A percentile compares a stretch with the other conserved stretches of the same genome.
These are phyloP conservation scores for Wasmannia auropunctata DNA, from an alignment of 1,140 invertebrate genomes.

Conservation along the genomic window DNA sequence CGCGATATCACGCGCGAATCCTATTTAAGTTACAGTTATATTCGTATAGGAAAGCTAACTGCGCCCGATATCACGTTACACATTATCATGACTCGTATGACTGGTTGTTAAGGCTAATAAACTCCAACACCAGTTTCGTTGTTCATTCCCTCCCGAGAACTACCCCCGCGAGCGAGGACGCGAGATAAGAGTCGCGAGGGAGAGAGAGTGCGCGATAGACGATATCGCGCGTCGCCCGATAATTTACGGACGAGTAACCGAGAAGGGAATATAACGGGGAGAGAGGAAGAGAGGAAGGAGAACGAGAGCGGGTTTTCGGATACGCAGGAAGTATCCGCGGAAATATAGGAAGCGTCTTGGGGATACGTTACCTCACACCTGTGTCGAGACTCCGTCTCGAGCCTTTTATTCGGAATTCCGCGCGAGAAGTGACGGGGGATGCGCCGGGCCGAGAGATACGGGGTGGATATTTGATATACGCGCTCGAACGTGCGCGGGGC, in stretches of 20 bases:
- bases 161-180: constrained; percentile 46
- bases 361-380: constrained; percentile 51
- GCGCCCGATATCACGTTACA: constrained; percentile 27
- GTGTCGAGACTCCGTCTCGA: not conserved
- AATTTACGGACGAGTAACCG: constrained; percentile 59
- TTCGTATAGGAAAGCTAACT: not conserved
- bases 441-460: not conserved
- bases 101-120: constrained; percentile 39
- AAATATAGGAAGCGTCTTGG: constrained; percentile 65
- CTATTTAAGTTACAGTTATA: constrained; percentile 1
- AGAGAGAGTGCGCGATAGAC: constrained; percentile 2
- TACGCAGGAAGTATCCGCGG: constrained; percentile 50
- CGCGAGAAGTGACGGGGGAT: not conserved
- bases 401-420: constrained; percentile 60
- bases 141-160: constrained; percentile 33
- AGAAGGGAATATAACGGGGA: constrained; percentile 46
- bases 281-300: not conserved
- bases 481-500: constrained; percentile 11
- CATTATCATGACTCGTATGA: constrained; percentile 35
- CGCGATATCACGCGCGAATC: not conserved
- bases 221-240: constrained; percentile 56
- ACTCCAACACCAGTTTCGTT: constrained; percentile 35
- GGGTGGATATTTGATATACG: constrained; percentile 68
- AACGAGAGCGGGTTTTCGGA: not conserved
- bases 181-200: constrained; percentile 47